These are phyloP conservation scores for Oithona nana DNA, from an alignment of 2,888 invertebrate genomes.

Conservation along the genomic window DNA sequence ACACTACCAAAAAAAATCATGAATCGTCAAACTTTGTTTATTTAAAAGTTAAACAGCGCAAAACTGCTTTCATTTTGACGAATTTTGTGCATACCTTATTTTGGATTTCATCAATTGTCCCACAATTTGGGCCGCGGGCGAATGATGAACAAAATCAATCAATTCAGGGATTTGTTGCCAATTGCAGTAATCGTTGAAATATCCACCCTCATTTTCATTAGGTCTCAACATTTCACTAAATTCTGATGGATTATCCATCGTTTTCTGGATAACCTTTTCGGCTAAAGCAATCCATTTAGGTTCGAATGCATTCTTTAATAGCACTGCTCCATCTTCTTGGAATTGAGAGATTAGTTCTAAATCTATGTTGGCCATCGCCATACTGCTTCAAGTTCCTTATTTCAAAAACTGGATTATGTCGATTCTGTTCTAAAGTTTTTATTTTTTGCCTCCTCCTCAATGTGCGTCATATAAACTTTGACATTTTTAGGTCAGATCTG, in stretches of 20 bases:
- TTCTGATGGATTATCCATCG: not conserved
- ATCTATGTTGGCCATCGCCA: no score
- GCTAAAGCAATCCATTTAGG: not conserved
- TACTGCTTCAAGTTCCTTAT: no score
- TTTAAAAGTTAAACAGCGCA: no score
- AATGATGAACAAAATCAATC: slow-evolving; percentile 21
- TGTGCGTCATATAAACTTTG: no score
- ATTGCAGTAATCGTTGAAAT: slow-evolving; percentile 26
- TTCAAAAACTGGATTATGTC: no score
- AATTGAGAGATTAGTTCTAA: not conserved
- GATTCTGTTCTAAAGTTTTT: no score
- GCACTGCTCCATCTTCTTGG: not conserved
- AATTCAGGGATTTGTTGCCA: slow-evolving; percentile 25
- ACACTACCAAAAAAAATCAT: slow-evolving; percentile 20
- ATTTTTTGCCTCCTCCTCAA: no score
- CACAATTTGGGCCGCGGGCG: slow-evolving; percentile 24
- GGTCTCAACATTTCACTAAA: not conserved
- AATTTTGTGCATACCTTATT: slow-evolving; percentile 20
- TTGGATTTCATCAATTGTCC: not conserved
- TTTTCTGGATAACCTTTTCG: not conserved
- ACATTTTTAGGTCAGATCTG: no score
- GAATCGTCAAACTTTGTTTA: no score
- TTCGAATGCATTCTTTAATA: not conserved
- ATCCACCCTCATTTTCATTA: slow-evolving; percentile 21
- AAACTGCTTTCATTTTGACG: no score